Conservation (phyloP, 2,113 vertebrate species). For the Vidua macroura region DNA sequence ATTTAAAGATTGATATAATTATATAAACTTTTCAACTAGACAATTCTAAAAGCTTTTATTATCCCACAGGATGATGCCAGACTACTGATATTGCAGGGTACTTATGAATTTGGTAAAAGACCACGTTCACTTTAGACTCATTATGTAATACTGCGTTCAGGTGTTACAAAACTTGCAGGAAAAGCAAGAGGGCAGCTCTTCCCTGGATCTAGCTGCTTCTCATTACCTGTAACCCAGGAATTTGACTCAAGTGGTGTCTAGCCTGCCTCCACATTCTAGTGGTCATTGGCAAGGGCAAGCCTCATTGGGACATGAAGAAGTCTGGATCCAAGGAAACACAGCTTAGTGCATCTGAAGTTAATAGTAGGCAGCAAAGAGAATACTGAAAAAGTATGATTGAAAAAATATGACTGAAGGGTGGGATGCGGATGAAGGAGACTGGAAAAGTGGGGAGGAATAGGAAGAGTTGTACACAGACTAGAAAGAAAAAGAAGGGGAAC, state of each 20-base stretch:
- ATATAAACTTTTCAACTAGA: not conserved
- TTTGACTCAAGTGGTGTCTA: not conserved
- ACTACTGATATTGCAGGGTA: not conserved
- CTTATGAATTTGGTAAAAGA: not conserved
- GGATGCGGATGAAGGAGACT: not conserved
- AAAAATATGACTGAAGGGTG: not conserved
- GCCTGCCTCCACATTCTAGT: not conserved
- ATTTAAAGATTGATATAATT: not conserved
- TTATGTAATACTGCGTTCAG: not conserved
- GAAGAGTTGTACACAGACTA: not conserved
- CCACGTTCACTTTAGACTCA: not conserved
- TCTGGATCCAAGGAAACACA: not conserved
- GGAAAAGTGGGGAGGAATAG: not conserved
- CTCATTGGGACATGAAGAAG: not conserved
- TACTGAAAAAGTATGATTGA: not conserved
- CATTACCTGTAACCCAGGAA: not conserved
- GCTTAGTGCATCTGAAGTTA: not conserved
- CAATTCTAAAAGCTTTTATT: not conserved
- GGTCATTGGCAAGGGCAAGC: not conserved
- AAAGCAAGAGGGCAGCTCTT: not conserved
- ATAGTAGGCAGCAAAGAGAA: not conserved
- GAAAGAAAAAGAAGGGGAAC: not conserved
- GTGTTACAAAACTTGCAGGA: not conserved
- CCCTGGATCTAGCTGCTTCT: not conserved
- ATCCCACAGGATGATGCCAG: not conserved